phyloP scores from a whole-genome alignment of 2,888 invertebrate genomes.

The Steinernema hermaphroditum region DNA sequence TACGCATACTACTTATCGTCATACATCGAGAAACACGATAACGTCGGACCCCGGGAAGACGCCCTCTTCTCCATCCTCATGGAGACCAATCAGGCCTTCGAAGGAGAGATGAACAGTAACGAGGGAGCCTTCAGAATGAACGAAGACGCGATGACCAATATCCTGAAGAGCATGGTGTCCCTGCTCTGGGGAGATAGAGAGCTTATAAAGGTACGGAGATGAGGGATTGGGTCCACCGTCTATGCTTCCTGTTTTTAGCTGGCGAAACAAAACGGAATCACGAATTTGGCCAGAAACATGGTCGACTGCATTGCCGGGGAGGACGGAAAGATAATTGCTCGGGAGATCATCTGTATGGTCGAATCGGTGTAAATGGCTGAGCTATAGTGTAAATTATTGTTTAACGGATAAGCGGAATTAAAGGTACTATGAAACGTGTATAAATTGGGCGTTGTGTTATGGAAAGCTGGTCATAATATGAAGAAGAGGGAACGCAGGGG shows the following conservation, averaged over 20 bases:
- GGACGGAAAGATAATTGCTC: slow-evolving; percentile 50
- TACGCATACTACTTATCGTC: slow-evolving; percentile 51
- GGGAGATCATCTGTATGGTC: slow-evolving; percentile 60
- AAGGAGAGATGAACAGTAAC: slow-evolving; percentile 23
- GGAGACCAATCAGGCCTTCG: slow-evolving; percentile 32
- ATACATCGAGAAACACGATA: slow-evolving; percentile 45
- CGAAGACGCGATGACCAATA: neutral
- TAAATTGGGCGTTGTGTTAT: too few species aligned
- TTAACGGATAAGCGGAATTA: too few species aligned
- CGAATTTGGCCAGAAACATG: slow-evolving; percentile 49
- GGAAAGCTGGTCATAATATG: too few species aligned
- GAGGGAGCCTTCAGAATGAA: neutral
- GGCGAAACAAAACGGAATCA: slow-evolving; percentile 52
- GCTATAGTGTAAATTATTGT: too few species aligned
- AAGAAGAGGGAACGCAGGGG: too few species aligned
- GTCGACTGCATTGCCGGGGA: slow-evolving; percentile 58
- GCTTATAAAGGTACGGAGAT: slow-evolving; percentile 32
- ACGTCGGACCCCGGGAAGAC: slow-evolving; percentile 63
- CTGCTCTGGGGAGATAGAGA: slow-evolving; percentile 35
- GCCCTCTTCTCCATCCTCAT: slow-evolving; percentile 51
- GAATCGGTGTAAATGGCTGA: slow-evolving; percentile 53
- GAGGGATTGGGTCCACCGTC: too few species aligned
- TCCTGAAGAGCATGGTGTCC: neutral
- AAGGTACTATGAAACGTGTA: too few species aligned
- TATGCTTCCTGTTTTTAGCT: slow-evolving; percentile 37